Evolutionary conservation across 2,888 invertebrate species (phyloP), one percentile per base, ranked within the genome.

Genomic region (Parnassius apollo): DNA sequence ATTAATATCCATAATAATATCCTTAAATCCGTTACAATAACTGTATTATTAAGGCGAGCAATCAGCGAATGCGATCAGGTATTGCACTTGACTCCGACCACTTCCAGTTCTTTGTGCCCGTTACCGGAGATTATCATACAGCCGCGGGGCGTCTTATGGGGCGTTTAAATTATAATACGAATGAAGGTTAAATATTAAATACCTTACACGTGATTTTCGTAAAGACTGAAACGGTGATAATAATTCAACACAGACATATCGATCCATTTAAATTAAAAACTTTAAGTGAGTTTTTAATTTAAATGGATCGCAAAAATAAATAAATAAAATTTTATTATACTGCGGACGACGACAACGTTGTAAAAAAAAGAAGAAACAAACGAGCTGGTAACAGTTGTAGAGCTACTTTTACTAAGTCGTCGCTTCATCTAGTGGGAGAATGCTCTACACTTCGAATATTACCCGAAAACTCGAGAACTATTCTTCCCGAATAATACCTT

Each of bases 51-150:
- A 50, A 18, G 42, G 53, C 54, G 46, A 12, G 57, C 57, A 58
- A 62, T 62, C 62, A 13, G 52, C 42, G 57, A 62, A 62, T 4
- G 58, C 54, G 35, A 62, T 62, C 58, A 48, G 44, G 58, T 62
- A 62, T 59, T 59, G 58, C 58, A 62, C 62, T 54, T 62, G 62
- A 58, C 61, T 61, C 10, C 45, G 35, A 57, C n/a, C 58, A 54
- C 53, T 56, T 51, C 53, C 52, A 52, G 53, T 62, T 45, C 53
- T 56, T 57, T 42, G 46, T 48, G 54, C 46, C 48, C 49, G 48
- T 42, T 57, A 56, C 35, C 12, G 42, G 52, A 57, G 52, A 57
- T 62, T 57, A 53, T 62, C 57, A 57, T 13, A 51, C 22, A n/a
- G 57, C 57, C 57, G 12, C 57, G 48, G 49, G 62, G 48, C 52